Evolutionary conservation across 2,113 vertebrate genomes (phyloP), one percentile per base, ranked within the genome.

Genomic region (Bufo bufo): DNA sequence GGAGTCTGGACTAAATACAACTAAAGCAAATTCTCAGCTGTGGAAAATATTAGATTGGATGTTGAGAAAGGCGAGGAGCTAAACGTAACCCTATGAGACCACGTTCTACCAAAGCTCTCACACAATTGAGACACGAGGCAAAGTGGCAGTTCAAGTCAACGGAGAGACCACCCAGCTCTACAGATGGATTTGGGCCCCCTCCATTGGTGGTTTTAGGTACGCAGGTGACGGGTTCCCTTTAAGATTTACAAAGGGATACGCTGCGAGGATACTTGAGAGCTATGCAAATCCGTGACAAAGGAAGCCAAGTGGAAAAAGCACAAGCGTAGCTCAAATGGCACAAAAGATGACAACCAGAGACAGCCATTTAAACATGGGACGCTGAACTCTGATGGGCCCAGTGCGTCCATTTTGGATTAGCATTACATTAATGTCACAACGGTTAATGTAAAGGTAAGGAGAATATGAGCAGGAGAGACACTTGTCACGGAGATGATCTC

Each of bases 361-460:
- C 43, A 83, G 63, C 20, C 82, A 50, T 43, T 84, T 84, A 74
- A 84, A 19, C 50, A 84, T 84, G 82, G 49, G 65, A 54, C 49
- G 16, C n/a, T 56, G 66, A 17, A 23, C 16, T 56, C n/a, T 84
- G 47, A 72, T 74, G 66, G 82, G 50, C 82, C 82, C 52, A 8
- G 49, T 52, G 9, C 82, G 50, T 84, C 50, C 66, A 84, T 72
- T 72, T 72, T 84, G 82, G 66, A 84, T 84, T 56, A 84, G 66
- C 82, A 84, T 84, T 84, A 66, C 82, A 84, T 84, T 84, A 84
- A 84, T 84, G 82, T 72, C 82, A 84, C 65, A 72, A 72, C 5
- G 17, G 66, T 58, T 54, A 84, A 52, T 71, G 65, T 66, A 52
- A 23, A 84, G 47, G 19, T 71, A 84, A n/a, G 4, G 65, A 72